A percentile compares a stretch with the other conserved stretches of the same genome.
phyloP scores from a whole-genome alignment of 1,140 invertebrate species.

The Catajapyx aquilonaris region DNA sequence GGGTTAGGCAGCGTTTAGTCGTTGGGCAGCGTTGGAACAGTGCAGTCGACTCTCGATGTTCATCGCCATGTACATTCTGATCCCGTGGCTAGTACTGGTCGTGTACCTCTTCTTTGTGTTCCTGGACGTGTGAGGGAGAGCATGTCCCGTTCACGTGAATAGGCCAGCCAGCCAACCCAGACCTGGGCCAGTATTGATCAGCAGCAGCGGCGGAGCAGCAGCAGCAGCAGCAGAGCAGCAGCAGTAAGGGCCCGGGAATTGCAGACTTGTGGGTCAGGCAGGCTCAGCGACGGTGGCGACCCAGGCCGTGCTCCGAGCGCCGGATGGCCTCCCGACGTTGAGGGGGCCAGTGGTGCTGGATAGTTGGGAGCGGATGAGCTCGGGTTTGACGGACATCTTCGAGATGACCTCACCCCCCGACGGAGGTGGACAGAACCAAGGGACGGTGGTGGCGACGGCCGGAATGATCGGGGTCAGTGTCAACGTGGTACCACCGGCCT shows the following conservation, averaged over 20 bases:
- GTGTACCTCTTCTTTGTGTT: not conserved
- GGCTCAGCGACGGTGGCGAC: not conserved
- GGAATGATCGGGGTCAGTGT: not conserved
- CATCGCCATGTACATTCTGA: not conserved
- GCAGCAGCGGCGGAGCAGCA: not conserved
- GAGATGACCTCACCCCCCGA: not conserved
- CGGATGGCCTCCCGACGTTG: too few species aligned
- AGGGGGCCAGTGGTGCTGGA: too few species aligned
- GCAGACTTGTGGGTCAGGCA: not conserved
- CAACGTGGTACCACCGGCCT: not conserved
- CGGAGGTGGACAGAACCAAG: not conserved
- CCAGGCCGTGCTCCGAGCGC: too few species aligned
- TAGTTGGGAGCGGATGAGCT: not conserved
- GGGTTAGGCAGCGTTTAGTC: too few species aligned
- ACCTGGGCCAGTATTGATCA: not conserved
- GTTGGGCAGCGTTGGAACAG: too few species aligned
- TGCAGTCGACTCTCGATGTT: too few species aligned
- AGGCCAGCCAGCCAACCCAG: not conserved
- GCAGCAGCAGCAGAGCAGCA: too few species aligned
- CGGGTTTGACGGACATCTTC: not conserved
- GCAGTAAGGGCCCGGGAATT: too few species aligned
- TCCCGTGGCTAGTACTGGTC: not conserved
- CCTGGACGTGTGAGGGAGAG: not conserved
- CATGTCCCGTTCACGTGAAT: not conserved
- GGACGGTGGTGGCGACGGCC: not conserved